Evolutionary conservation across 2,888 invertebrate genomes (phyloP).

Genomic region (Cephus spinipes): DNA sequence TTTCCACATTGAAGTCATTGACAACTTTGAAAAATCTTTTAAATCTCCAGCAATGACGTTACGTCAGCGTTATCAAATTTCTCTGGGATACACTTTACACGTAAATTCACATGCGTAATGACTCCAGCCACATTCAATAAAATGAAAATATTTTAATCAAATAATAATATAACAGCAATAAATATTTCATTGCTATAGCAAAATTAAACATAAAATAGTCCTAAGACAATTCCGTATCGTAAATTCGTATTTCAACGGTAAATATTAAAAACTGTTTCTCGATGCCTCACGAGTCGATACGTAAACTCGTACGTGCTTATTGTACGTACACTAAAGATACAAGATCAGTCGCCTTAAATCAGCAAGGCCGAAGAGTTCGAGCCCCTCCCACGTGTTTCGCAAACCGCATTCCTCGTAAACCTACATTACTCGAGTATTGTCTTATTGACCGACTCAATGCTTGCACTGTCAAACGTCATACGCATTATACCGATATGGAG

Average conservation of each 20-base stretch:
- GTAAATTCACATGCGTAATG: no score
- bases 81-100: no score
- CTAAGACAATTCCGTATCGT: neutral
- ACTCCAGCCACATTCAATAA: no score
- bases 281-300: neutral
- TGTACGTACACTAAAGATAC: neutral
- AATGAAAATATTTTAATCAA: no score
- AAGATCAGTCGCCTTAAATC: neutral
- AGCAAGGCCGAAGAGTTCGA: constrained; percentile 4
- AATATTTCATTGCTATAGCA: neutral
- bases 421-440: neutral
- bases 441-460: neutral
- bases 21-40: no score
- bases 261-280: neutral
- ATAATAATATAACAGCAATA: neutral
- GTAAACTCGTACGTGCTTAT: neutral
- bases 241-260: neutral
- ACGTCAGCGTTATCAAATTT: no score
- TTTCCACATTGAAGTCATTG: no score
- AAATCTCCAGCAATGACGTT: no score
- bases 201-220: neutral
- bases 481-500: neutral
- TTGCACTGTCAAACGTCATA: neutral
- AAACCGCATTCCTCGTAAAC: constrained; percentile 15
- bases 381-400: constrained; percentile 19